Base-by-base conservation (phyloP, 2,113 vertebrate species). In the Artemisiospiza belli region DNA sequence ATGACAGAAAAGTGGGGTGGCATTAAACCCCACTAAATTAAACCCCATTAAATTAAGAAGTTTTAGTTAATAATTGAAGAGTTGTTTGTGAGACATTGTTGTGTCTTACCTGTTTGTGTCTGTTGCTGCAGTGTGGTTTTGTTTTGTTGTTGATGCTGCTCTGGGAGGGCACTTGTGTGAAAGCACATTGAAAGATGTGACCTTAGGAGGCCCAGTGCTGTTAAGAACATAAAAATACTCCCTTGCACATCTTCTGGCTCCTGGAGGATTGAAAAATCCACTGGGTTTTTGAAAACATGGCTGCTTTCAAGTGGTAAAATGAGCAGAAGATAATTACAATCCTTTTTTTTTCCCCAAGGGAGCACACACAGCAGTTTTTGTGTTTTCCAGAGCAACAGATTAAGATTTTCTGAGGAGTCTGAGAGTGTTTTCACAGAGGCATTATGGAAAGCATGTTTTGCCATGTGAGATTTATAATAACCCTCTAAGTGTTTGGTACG, bases 391-490 rank as follows among this genome's bases (percentile, higher is more conserved):
- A 69, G 66, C 5, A 6, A 9, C 10, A 47, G 54, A 43, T 63
- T 39, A 78, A 63, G 51, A 21, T 87, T 91, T 44, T 79, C 15
- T 49, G 41, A 78, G 30, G 37, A 72, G 54, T 39, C 37, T 54
- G 62, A 15, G 41, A 83, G 58, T 23, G 33, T 85, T 95, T 77
- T 70, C 79, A 63, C 87, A 52, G 94, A 58, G 25, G 18, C 18
- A 4, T 80, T 64, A 59, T 15, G 61, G 68, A 59, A 67, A 90
- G 68, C 47, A 2, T 67, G 59, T 52, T 90, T 77, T 90, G 57
- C 68, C 55, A 14, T 46, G 19, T 83, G 66, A 90, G 87, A 67
- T 90, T 92, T 92, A 51, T 67, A 59, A 46, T 66, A 47, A 77
- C 67, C 15, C 12, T 62, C 19, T 37, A 73, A 89, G 67, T 58